Evolutionary conservation across 2,888 invertebrate genomes (phyloP).

Genomic region (Epinotia ramella): DNA sequence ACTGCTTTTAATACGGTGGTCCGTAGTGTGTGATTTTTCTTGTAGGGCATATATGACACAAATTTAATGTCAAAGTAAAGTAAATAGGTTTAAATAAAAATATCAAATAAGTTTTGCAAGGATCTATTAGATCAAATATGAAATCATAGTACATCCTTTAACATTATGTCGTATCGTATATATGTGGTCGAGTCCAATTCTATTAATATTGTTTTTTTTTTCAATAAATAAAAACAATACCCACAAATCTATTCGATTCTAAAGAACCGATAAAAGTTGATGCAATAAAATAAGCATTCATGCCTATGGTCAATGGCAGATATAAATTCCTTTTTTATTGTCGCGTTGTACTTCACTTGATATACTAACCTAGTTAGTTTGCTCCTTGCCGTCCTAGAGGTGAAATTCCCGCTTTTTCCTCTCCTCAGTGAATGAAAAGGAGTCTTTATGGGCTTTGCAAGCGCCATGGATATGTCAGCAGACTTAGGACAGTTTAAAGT

Average conservation of each 20-base stretch:
- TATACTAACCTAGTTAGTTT: constrained; percentile 75
- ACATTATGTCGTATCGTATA: too few species aligned
- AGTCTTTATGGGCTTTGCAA: constrained; percentile 72
- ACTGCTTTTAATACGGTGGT: constrained; percentile 52
- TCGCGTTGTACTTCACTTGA: not conserved
- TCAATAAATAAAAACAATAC: too few species aligned
- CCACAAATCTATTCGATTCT: too few species aligned
- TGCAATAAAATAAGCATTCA: too few species aligned
- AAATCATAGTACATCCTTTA: too few species aligned
- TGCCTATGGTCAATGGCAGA: too few species aligned
- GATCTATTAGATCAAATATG: too few species aligned
- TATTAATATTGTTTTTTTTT: too few species aligned
- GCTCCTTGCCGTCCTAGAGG: constrained; percentile 68
- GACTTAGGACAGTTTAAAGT: constrained; percentile 90
- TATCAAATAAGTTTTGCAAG: too few species aligned
- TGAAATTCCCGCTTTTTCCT: constrained; percentile 65
- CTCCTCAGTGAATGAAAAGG: constrained; percentile 76
- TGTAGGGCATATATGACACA: not conserved
- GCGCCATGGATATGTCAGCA: constrained; percentile 68
- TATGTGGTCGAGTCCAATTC: too few species aligned
- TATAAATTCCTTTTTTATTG: too few species aligned
- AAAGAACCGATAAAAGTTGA: too few species aligned
- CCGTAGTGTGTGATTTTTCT: not conserved
- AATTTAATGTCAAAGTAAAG: constrained; percentile 3
- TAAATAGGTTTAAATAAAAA: not conserved